Evolutionary conservation across 2,797 vertebrate genomes (phyloP).

Genomic region (Heterohyrax brucei): DNA sequence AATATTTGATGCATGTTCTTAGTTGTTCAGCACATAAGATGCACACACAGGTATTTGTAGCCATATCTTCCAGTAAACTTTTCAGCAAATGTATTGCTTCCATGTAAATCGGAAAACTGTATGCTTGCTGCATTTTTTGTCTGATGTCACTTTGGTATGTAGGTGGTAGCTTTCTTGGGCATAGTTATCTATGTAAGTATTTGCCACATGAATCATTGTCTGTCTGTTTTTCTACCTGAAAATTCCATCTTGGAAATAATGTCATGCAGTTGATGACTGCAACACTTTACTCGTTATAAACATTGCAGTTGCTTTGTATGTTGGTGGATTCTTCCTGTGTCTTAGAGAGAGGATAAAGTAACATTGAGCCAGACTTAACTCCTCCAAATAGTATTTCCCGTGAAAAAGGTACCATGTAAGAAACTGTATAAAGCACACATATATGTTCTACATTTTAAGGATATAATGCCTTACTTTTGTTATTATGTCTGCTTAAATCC

Average conservation of each 20-base stretch:
- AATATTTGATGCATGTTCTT: constrained; percentile 25
- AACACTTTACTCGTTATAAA: neutral
- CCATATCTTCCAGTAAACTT: constrained; percentile 40
- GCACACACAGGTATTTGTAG: neutral
- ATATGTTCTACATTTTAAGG: neutral
- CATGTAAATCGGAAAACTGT: constrained; percentile 70
- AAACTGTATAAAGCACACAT: constrained; percentile 23
- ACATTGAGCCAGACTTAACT: constrained; percentile 42
- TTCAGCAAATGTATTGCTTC: constrained; percentile 71
- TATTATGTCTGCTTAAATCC: constrained; percentile 57
- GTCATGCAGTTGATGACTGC: constrained; percentile 49
- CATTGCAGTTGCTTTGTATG: constrained; percentile 22
- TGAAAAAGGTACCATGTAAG: constrained; percentile 59
- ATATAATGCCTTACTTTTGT: constrained; percentile 55
- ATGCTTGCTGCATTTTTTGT: constrained; percentile 73
- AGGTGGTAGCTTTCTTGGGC: constrained; percentile 86
- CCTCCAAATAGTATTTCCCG: neutral
- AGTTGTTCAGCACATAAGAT: neutral
- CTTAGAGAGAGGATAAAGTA: neutral
- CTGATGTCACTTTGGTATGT: constrained; percentile 81
- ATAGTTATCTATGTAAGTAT: constrained; percentile 80
- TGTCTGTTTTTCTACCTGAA: constrained; percentile 81
- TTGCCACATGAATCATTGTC: constrained; percentile 84
- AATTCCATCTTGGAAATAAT: constrained; percentile 74
- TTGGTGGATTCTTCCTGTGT: constrained; percentile 7